Evolutionary conservation across 35 echinoderm and acorn worm species (phyloP).

Genomic region (Lytechinus variegatus): DNA sequence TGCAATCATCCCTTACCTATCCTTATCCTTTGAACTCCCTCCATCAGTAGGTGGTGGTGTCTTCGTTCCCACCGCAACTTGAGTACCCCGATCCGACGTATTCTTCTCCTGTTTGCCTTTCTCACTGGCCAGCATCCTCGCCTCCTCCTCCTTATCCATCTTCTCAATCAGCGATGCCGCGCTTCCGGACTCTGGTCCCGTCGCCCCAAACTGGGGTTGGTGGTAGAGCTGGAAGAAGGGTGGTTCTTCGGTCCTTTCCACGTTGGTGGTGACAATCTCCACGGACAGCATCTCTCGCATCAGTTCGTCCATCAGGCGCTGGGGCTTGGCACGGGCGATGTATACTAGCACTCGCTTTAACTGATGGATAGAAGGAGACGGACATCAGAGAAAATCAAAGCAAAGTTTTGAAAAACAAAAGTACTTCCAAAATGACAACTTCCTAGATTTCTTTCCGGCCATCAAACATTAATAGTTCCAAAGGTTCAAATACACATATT

Average conservation of each 20-base stretch:
- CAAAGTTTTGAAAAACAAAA: background rate
- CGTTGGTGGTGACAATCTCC: conserved; percentile 82
- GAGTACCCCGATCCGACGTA: conserved; percentile 8
- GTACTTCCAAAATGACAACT: too few species aligned
- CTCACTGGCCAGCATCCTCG: conserved; percentile 28
- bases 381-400: background rate
- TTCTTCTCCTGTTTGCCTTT: background rate
- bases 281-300: conserved; percentile 92
- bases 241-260: conserved; percentile 81
- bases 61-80: conserved; percentile 43
- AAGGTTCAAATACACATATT: too few species aligned
- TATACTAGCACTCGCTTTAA: conserved; percentile 85
- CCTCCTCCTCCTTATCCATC: conserved; percentile 64
- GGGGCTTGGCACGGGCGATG: conserved; percentile 88
- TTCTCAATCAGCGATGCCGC: conserved; percentile 81
- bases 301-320: conserved; percentile 87
- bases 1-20: conserved; percentile 8
- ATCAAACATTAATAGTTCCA: too few species aligned
- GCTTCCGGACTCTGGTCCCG: conserved; percentile 80
- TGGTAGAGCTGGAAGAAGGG: conserved; percentile 87
- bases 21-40: conserved; percentile 34
- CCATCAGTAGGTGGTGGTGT: conserved; percentile 37
- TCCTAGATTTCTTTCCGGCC: too few species aligned
- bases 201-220: conserved; percentile 56
- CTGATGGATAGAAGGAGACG: conserved; percentile 16